A percentile compares a stretch with the other conserved stretches of the same genome.
Conservation (phyloP, 2,888 invertebrate genomes). For the Aspidiotus destructor region DNA sequence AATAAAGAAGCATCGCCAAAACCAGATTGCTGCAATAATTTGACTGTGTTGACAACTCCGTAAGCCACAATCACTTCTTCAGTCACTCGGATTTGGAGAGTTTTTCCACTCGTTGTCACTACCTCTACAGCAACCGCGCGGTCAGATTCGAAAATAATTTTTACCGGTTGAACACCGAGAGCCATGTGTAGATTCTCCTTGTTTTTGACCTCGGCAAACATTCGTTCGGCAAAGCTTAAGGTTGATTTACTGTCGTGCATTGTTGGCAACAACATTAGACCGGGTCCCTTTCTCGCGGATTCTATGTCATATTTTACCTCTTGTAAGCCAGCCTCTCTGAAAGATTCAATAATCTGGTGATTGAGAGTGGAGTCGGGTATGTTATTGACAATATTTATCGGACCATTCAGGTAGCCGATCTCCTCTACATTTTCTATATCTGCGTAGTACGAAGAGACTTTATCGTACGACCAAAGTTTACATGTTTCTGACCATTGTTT, state of each 20-base stretch:
- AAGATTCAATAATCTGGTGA: slow-evolving; percentile 6
- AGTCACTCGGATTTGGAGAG: background rate
- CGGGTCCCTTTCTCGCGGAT: slow-evolving; percentile 1
- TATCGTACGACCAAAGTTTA: slow-evolving; percentile 15
- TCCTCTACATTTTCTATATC: slow-evolving; percentile 11
- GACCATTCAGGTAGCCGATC: background rate
- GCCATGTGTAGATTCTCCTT: slow-evolving; percentile 16
- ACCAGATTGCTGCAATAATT: slow-evolving; percentile 19
- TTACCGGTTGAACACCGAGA: background rate
- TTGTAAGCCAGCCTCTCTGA: slow-evolving; percentile 10
- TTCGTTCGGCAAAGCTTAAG: slow-evolving; percentile 12
- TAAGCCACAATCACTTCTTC: slow-evolving; percentile 24
- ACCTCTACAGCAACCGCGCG: slow-evolving; percentile 20
- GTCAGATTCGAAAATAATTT: slow-evolving; percentile 9
- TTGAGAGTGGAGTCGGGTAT: slow-evolving; percentile 6
- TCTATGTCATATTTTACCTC: background rate
- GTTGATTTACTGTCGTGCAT: slow-evolving; percentile 3
- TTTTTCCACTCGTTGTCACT: background rate
- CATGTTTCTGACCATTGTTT: slow-evolving; percentile 2
- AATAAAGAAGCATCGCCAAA: slow-evolving; percentile 14
- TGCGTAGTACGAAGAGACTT: slow-evolving; percentile 13
- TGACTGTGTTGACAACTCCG: slow-evolving; percentile 3
- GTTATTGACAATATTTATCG: background rate
- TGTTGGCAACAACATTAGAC: slow-evolving; percentile 6
- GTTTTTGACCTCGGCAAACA: slow-evolving; percentile 15